A percentile compares a stretch with the other conserved stretches of the same genome.
phyloP scores from a whole-genome alignment of 2,113 vertebrate genomes.

The Gulo gulo region DNA sequence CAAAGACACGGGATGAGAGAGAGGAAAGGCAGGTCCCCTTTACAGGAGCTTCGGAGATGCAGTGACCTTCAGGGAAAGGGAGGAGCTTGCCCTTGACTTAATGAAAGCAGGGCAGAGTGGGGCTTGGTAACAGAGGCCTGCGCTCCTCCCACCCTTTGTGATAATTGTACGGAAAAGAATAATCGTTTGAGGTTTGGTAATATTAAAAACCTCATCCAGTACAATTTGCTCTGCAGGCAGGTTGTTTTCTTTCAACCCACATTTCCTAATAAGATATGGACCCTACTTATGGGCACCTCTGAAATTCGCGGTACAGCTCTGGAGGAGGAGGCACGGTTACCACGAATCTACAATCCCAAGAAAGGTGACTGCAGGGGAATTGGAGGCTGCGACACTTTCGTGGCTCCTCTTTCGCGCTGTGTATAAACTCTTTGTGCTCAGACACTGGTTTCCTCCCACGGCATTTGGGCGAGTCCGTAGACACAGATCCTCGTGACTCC shows the following conservation, averaged over 20 bases:
- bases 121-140: accelerated
- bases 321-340: not conserved
- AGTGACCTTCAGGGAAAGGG: accelerated
- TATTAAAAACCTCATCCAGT: not conserved
- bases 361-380: not conserved
- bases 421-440: not conserved
- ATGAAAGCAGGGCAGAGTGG: not conserved
- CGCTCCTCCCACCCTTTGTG: accelerated
- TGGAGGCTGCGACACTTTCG: not conserved
- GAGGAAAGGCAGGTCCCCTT: not conserved
- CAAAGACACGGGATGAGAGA: not conserved
- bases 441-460: not conserved
- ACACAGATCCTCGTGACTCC: accelerated
- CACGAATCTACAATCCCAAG: not conserved
- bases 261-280: not conserved
- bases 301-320: not conserved
- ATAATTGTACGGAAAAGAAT: not conserved
- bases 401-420: not conserved
- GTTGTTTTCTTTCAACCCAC: not conserved
- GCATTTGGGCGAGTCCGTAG: not conserved
- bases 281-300: not conserved
- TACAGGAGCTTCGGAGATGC: accelerated
- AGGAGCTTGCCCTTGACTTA: not conserved
- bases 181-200: not conserved
- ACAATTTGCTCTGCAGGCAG: not conserved